Conservation (phyloP, 2,888 invertebrate genomes). For the Reticulitermes lucifugus region DNA sequence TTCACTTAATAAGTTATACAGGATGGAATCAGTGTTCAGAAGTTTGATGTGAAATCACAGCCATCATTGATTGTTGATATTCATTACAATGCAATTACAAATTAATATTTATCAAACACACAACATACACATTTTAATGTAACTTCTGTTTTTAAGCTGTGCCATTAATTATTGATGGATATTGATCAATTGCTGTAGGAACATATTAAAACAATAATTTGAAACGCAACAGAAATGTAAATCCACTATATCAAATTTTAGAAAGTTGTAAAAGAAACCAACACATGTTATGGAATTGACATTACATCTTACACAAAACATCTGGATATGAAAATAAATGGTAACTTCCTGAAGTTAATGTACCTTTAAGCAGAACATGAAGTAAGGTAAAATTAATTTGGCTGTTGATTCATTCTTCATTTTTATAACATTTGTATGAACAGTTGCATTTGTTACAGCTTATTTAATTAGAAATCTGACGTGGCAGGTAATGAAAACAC, state of each 20-base stretch:
- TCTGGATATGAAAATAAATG: not conserved
- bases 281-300: not conserved
- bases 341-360: not conserved
- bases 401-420: no score
- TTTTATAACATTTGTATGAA: no score
- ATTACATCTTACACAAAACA: not conserved
- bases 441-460: no score
- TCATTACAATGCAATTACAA: not conserved
- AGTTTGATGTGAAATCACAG: constrained; percentile 25
- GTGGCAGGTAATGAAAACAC: no score
- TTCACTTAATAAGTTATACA: not conserved
- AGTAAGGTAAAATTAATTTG: no score
- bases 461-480: no score
- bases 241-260: not conserved
- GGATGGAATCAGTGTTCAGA: constrained; percentile 8
- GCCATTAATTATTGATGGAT: not conserved
- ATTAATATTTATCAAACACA: not conserved
- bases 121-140: not conserved
- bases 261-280: not conserved
- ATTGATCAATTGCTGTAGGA: not conserved
- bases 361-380: not conserved
- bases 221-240: not conserved
- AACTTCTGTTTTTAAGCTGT: not conserved
- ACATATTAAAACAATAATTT: not conserved
- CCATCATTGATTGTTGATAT: constrained; percentile 31